These are phyloP conservation scores for Agrotis exclamationis DNA, from an alignment of 2,888 invertebrate species.

Conservation along the genomic window DNA sequence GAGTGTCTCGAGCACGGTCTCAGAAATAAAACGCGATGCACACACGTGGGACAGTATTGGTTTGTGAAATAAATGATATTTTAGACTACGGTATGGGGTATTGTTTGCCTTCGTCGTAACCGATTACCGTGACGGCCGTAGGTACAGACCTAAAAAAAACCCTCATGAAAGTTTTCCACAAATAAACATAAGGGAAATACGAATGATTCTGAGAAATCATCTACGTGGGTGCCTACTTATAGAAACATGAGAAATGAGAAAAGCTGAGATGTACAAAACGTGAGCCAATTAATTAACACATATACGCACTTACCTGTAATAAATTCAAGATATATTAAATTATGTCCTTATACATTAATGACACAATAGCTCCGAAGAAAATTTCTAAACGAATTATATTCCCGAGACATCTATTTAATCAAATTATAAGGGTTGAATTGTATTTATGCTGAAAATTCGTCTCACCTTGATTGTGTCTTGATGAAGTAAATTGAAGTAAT, in stretches of 20 bases:
- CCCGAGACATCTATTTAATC: conserved; percentile 62
- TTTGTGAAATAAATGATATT: conserved; percentile 60
- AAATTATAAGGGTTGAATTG: conserved; percentile 71
- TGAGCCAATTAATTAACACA: conserved; percentile 14
- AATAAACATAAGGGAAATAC: background rate
- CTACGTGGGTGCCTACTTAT: background rate
- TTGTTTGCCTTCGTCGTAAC: conserved; percentile 32
- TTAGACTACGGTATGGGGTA: conserved; percentile 29
- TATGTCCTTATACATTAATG: conserved; percentile 24
- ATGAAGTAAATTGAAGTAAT: too few species aligned
- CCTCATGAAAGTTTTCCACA: too few species aligned
- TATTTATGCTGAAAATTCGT: conserved; percentile 59
- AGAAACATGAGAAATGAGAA: background rate
- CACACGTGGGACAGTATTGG: conserved; percentile 64
- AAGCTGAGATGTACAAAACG: conserved; percentile 6
- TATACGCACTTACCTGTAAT: conserved; percentile 25
- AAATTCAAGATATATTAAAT: conserved; percentile 38
- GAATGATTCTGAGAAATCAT: background rate
- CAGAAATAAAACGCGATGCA: conserved; percentile 68
- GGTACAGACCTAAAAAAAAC: background rate
- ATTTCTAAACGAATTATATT: conserved; percentile 47
- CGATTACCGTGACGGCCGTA: background rate
- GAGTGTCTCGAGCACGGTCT: conserved; percentile 59
- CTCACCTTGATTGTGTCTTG: conserved; percentile 12
- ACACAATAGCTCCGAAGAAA: conserved; percentile 18